Evolutionary conservation across 2,888 invertebrate species (phyloP), one percentile per base, ranked within the genome.

Genomic region (Helleia helle): DNA sequence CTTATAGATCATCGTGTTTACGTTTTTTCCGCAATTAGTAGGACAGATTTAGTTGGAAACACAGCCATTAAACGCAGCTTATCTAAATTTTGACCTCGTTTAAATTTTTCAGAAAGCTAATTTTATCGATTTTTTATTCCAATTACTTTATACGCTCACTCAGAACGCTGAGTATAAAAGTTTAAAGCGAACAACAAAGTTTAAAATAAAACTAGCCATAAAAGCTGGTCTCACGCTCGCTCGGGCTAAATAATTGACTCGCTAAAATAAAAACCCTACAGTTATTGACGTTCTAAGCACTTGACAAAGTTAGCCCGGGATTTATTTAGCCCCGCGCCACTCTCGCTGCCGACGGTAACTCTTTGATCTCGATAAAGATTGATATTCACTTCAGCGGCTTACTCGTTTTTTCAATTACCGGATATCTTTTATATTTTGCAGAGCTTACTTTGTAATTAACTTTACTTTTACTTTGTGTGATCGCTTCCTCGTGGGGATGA

Each of bases 211-310:
- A 34, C 39, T 13, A 9, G 36, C 36, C 39, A 29, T 39, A 15
- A 40, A 26, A 43, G 37, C 22, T 11, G 24, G 18, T 27, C 27
- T 38, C 40, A 26, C 38, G 43, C 40, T 43, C 34, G 34, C 34
- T 11, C 30, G 29, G 28, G 40, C 31, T 28, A 40, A 46, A 46
- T 46, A 46, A 46, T 43, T 46, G 43, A 43, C 38, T 38, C 28
- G 34, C 25, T 31, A 31, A 36, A 46, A 45, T 42, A 40, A 45
- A 46, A 40, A 40, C 28, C 31, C 31, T 43, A 24, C 37, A 40
- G 40, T 34, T 26, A 43, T 40, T 40, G 45, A 36, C 45, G 40
- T 43, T 28, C 34, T 37, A 31, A 39, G 42, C 39, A 43, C 43
- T 40, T 36, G 37, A 40, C 30, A 40, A 40, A 31, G 40, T 43